phyloP scores from a whole-genome alignment of 2,797 vertebrate species.

The Coreius guichenoti region DNA sequence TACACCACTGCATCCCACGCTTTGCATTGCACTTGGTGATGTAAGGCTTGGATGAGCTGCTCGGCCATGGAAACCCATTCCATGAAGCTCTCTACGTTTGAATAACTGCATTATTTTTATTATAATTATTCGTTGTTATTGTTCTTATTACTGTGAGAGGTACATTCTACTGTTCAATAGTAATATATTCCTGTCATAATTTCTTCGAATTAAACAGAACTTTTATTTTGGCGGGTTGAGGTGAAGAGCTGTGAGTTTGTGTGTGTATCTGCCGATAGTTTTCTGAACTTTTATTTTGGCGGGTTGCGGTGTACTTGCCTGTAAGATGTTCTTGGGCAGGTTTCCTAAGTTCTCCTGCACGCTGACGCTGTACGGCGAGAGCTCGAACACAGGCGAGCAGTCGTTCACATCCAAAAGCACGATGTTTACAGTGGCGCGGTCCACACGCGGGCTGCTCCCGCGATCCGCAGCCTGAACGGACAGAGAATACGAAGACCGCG shows the following conservation, averaged over 20 bases:
- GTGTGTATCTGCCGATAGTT: no score
- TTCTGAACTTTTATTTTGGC: no score
- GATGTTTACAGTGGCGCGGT: constrained; percentile 84
- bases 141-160: no score
- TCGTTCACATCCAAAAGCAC: constrained; percentile 91
- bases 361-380: constrained; percentile 89
- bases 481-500: constrained; percentile 79
- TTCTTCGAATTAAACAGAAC: not conserved
- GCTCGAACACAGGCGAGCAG: constrained; percentile 88
- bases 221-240: not conserved
- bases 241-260: not conserved
- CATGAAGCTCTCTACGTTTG: no score
- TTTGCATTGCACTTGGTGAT: no score
- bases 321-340: constrained; percentile 87
- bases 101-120: no score
- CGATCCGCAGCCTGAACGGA: constrained; percentile 89
- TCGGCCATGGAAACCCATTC: no score
- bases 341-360: constrained; percentile 87
- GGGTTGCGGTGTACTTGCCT: constrained; percentile 78
- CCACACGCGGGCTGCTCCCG: constrained; percentile 87
- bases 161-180: no score
- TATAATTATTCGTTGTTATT: no score
- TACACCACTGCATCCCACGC: no score
- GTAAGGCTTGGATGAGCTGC: no score
- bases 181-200: not conserved